phyloP scores from a whole-genome alignment of 2,797 vertebrate species.

The Sebastes hopkinsi region DNA sequence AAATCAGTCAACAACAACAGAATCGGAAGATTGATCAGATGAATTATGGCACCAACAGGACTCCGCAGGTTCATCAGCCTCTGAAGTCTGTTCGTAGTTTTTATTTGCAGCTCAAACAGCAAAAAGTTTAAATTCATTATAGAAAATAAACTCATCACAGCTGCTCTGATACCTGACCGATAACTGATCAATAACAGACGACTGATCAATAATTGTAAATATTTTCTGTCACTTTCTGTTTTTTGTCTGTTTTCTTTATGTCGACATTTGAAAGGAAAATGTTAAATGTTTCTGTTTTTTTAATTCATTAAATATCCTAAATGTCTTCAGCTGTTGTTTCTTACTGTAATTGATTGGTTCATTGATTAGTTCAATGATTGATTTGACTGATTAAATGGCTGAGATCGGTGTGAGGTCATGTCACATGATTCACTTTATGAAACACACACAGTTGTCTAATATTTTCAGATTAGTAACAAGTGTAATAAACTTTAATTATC shows the following conservation, averaged over 20 bases:
- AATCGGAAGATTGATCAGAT: background rate
- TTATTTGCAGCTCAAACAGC: background rate
- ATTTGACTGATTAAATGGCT: background rate
- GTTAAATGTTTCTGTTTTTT: background rate
- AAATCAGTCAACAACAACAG: background rate
- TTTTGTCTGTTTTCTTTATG: background rate
- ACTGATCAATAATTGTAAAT: slow-evolving; percentile 35
- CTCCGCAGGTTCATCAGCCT: background rate
- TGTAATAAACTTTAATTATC: too few relatives aligned
- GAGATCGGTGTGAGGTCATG: background rate
- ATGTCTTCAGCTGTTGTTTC: background rate
- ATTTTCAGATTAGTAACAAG: too few relatives aligned
- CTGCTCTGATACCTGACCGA: background rate
- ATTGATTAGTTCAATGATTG: background rate
- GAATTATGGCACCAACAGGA: background rate
- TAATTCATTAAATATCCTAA: background rate
- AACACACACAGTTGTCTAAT: too few relatives aligned
- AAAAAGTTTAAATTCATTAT: background rate
- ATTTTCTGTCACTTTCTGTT: slow-evolving; percentile 25
- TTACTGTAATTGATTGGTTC: background rate
- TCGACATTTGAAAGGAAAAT: background rate
- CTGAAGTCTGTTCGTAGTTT: background rate
- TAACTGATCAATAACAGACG: background rate
- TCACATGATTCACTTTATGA: background rate
- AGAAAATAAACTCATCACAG: background rate